Base-by-base conservation (phyloP, 2,888 invertebrate genomes). In the Byasa hedistus region DNA sequence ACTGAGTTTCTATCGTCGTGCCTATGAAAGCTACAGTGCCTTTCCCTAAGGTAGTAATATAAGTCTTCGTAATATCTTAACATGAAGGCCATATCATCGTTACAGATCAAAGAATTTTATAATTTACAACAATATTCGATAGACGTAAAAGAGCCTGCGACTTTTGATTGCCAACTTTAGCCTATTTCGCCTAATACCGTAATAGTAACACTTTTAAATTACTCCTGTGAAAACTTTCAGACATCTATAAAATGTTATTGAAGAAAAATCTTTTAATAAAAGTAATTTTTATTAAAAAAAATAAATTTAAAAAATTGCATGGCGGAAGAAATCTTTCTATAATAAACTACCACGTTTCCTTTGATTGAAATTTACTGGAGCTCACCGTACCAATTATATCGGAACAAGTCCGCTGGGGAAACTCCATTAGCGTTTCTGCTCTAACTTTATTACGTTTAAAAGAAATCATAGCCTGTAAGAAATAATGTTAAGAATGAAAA, bases 341-440 rank as follows among this genome's bases (percentile, higher is more conserved):
- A 52, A 32, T 54, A 54, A 32, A 54, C 22, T 54, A 23, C 22
- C 52, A 52, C 15, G 15, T 61, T 36, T 61, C 52, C 7, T 39
- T 55, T 39, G 17, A 55, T 61, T 61, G 22, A 55, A 44, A 61
- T 54, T 44, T 55, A 55, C 39, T 55, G 22, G 23, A 61, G 15
- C 36, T 21, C 39, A 54, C 19, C 58, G 39, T 58, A 52, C 54
- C n/a, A 39, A 64, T 64, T 64, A 58, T 64, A 52, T 59, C 32
- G 39, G 36, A 58, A 58, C 51, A 32, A 52, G 52, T 39, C 58
- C 17, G 19, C 15, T 10, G 19, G 23, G 36, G 27, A 54, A 64
- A 57, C 22, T 58, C 54, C 39, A 58, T 64, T 58, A 58, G n/a
- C 15, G 39, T 64, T 64, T 58, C 58, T 51, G 1, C 22, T 59